phyloP scores from a whole-genome alignment of 2,888 invertebrate species.

The Leistus spinibarbis region DNA sequence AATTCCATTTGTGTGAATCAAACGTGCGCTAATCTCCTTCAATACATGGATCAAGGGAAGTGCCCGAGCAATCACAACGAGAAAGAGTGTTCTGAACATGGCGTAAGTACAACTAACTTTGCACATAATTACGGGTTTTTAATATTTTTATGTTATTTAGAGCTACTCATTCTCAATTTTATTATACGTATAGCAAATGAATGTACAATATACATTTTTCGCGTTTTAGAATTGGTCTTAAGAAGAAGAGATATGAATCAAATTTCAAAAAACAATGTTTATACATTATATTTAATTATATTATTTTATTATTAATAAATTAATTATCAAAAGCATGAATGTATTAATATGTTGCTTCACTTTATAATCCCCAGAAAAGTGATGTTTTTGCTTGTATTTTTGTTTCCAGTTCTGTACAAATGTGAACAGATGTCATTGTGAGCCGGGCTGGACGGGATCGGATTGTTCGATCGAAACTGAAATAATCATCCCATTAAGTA shows the following conservation, averaged over 20 bases:
- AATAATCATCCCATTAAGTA: conserved; percentile 63
- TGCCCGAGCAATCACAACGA: conserved; percentile 90
- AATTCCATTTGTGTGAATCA: conserved; percentile 94
- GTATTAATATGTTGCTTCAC: too few species aligned
- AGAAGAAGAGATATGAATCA: too few species aligned
- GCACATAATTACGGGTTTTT: too few species aligned
- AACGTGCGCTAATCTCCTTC: conserved; percentile 86
- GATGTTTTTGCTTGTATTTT: not conserved
- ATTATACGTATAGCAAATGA: too few species aligned
- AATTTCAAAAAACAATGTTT: too few species aligned
- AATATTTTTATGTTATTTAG: too few species aligned
- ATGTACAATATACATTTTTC: too few species aligned
- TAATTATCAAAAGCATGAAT: too few species aligned
- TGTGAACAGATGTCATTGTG: conserved; percentile 89
- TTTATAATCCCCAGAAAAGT: too few species aligned
- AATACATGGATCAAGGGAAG: conserved; percentile 81
- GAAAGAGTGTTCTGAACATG: conserved; percentile 91
- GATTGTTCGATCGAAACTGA: conserved; percentile 84
- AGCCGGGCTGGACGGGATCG: conserved; percentile 83
- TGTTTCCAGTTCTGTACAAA: conserved; percentile 85
- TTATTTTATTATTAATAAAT: too few species aligned
- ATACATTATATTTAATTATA: too few species aligned
- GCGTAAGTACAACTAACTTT: conserved; percentile 72
- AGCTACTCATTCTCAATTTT: conserved; percentile 15
- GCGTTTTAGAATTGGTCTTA: too few species aligned